Percentiles rank a stretch among this genome's conserved stretches.
Evolutionary conservation across 2,113 vertebrate species (phyloP).

Genomic region (Octodon degus): DNA sequence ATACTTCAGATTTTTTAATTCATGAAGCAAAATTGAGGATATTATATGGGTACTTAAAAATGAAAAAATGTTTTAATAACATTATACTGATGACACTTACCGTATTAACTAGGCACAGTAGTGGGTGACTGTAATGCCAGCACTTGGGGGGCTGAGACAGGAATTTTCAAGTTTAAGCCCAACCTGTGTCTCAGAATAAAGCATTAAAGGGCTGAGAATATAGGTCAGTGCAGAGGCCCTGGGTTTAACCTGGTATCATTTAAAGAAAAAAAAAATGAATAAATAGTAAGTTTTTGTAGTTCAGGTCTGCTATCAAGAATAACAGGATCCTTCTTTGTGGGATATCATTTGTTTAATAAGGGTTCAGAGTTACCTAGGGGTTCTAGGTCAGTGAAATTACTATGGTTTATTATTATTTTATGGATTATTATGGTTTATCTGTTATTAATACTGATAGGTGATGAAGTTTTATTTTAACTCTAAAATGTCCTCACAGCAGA

Average conservation of each 20-base stretch:
- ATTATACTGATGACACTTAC: background rate
- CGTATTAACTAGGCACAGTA: background rate
- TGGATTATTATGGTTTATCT: background rate
- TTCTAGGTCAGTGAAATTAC: background rate
- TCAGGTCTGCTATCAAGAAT: background rate
- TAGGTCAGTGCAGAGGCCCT: background rate
- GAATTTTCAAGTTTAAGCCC: background rate
- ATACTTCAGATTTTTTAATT: background rate
- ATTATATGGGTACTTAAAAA: background rate
- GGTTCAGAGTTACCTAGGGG: background rate
- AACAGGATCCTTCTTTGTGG: background rate
- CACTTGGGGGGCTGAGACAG: background rate
- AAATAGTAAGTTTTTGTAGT: background rate
- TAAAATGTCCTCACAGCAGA: background rate
- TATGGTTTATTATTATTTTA: too few species aligned
- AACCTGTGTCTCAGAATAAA: background rate
- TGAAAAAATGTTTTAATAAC: background rate
- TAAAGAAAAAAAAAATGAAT: background rate
- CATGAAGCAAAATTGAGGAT: background rate
- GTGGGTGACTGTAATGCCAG: background rate
- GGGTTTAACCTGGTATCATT: background rate
- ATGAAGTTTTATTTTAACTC: background rate
- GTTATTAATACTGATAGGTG: background rate
- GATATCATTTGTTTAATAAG: background rate
- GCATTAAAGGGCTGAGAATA: background rate